Percentiles rank a stretch among this genome's conserved stretches.
Conservation (phyloP, 1,140 invertebrate genomes). For the Halictus rubicundus region DNA sequence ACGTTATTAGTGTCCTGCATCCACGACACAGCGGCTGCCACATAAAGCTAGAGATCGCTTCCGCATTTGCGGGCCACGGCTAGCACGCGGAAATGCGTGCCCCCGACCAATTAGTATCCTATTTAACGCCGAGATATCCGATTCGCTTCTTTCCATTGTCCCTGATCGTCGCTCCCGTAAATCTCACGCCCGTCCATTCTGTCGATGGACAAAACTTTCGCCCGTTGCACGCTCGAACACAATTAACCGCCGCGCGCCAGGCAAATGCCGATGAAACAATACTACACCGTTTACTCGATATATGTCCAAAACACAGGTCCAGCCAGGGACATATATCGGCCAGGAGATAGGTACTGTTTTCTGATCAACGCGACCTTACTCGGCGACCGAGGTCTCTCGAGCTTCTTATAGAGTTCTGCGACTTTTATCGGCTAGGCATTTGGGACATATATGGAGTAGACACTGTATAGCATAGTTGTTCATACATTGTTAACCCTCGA, state of each 20-base stretch:
- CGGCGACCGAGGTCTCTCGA: too few relatives aligned
- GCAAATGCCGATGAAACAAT: too few relatives aligned
- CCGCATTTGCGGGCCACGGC: neutral
- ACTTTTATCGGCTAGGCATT: too few relatives aligned
- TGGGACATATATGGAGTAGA: too few relatives aligned
- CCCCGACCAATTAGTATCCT: neutral
- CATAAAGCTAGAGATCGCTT: neutral
- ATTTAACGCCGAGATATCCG: neutral
- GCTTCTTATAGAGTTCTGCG: too few relatives aligned
- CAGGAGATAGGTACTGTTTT: too few relatives aligned
- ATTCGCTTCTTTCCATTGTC: neutral
- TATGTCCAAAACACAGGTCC: too few relatives aligned
- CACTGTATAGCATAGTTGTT: too few relatives aligned
- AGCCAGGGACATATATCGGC: too few relatives aligned
- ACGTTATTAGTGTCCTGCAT: neutral
- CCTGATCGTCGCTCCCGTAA: neutral
- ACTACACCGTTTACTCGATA: too few relatives aligned
- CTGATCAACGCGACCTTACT: too few relatives aligned
- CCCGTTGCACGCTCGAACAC: neutral
- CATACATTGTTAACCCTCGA: too few relatives aligned
- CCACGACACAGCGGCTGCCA: neutral
- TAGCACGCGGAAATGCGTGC: neutral
- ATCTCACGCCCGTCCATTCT: neutral
- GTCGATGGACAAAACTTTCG: neutral
- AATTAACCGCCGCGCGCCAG: neutral